A percentile compares a stretch with the other conserved stretches of the same genome.
Evolutionary conservation across 2,888 invertebrate genomes (phyloP).

Genomic region (Eurois occulta): DNA sequence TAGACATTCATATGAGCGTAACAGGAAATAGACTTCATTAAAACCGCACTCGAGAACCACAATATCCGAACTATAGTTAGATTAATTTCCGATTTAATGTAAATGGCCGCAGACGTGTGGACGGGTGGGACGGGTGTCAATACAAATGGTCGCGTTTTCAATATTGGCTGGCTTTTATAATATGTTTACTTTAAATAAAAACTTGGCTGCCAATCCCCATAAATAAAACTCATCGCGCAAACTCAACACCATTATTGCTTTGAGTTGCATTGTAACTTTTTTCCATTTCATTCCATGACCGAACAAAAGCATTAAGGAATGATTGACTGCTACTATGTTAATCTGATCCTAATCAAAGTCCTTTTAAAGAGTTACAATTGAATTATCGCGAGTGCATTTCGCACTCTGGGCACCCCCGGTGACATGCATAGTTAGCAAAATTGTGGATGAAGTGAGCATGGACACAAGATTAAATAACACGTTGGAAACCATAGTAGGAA

Average conservation of each 20-base stretch:
- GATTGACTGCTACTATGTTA: background rate
- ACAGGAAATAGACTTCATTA: constrained; percentile 22
- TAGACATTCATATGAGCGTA: background rate
- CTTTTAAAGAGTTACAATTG: background rate
- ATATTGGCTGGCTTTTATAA: constrained; percentile 1
- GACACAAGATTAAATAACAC: background rate
- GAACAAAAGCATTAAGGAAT: background rate
- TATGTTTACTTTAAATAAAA: background rate
- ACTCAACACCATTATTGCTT: background rate
- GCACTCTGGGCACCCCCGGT: background rate
- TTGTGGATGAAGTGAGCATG: background rate
- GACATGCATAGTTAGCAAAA: background rate
- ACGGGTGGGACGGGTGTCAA: background rate
- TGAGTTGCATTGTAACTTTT: background rate
- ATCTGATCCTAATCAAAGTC: background rate
- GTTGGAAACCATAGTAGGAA: background rate
- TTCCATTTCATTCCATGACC: background rate
- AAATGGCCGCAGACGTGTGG: background rate
- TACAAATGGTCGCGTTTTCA: constrained; percentile 7
- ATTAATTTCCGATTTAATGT: background rate
- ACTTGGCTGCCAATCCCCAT: background rate
- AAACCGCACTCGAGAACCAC: constrained; percentile 17
- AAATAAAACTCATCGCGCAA: background rate
- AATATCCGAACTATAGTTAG: constrained; percentile 4
- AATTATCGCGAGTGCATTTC: background rate